phyloP scores from a whole-genome alignment of 2,113 vertebrate genomes.

The Triplophysa siluroides region DNA sequence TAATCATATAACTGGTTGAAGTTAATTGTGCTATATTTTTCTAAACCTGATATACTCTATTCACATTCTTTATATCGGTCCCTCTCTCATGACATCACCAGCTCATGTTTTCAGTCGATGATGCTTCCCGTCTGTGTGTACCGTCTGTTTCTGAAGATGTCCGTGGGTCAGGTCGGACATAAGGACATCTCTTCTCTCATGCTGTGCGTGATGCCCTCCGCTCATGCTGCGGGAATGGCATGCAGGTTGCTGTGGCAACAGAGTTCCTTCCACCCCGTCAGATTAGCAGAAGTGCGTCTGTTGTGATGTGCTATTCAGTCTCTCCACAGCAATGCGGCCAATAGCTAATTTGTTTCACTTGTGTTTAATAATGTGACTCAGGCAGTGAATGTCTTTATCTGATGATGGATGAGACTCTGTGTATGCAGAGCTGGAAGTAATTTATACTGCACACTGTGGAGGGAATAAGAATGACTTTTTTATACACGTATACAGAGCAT shows the following conservation, averaged over 20 bases:
- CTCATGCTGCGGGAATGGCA: slow-evolving; percentile 26
- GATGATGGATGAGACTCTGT: background rate
- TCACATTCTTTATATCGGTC: too few species aligned
- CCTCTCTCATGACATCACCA: background rate
- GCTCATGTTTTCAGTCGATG: too few species aligned
- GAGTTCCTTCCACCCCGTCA: background rate
- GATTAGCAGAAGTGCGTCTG: background rate
- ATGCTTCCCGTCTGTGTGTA: background rate
- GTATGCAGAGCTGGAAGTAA: background rate
- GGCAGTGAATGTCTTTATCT: too few species aligned
- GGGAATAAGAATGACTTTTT: background rate
- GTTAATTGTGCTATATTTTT: too few species aligned
- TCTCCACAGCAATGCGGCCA: background rate
- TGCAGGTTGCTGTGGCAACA: slow-evolving; percentile 40
- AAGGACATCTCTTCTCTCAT: slow-evolving; percentile 2
- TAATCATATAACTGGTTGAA: too few species aligned
- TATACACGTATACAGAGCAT: too few species aligned
- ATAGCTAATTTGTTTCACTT: background rate
- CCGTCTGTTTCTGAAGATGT: background rate
- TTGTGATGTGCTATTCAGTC: background rate
- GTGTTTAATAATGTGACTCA: slow-evolving; percentile 2
- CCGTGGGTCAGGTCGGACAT: background rate
- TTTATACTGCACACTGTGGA: background rate
- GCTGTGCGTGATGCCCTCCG: slow-evolving; percentile 11
- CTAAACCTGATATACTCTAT: too few species aligned